A percentile compares a stretch with the other conserved stretches of the same genome.
Conservation (phyloP, 2,888 invertebrate species). For the Lamellibrachia columna region DNA sequence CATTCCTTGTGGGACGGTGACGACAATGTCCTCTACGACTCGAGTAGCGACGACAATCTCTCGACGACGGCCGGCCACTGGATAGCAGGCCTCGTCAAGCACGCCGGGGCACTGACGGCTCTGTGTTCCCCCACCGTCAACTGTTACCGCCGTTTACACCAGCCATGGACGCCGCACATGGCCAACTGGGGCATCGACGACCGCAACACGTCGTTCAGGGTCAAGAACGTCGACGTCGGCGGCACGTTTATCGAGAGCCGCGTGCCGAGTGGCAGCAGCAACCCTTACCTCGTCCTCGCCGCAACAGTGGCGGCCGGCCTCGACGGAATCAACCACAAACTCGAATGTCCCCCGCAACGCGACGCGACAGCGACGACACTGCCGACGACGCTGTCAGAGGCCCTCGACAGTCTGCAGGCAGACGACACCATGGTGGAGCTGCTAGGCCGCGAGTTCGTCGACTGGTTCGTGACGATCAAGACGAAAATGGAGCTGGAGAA, state of each 20-base stretch:
- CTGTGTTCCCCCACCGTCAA: no score
- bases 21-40: conserved; percentile 31
- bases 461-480: conserved; percentile 39
- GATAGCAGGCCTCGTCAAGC: no score
- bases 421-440: conserved; percentile 34
- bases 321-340: conserved; percentile 38
- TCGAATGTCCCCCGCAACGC: conserved; percentile 21
- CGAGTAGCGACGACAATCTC: conserved; percentile 17
- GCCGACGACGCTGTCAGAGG: conserved; percentile 37
- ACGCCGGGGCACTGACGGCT: no score
- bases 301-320: conserved; percentile 40
- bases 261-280: conserved; percentile 30
- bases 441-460: conserved; percentile 38
- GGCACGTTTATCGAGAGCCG: neutral
- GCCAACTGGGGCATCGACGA: conserved; percentile 41
- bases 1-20: neutral
- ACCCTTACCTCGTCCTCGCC: conserved; percentile 41
- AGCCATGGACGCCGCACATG: neutral
- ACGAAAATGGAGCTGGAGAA: conserved; percentile 31
- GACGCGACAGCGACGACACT: conserved; percentile 8
- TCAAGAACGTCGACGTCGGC: conserved; percentile 34
- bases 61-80: neutral
- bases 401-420: conserved; percentile 32
- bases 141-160: no score
- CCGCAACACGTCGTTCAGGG: conserved; percentile 32